Evolutionary conservation across 2,113 vertebrate genomes (phyloP), one percentile per base, ranked within the genome.

Genomic region (Leptosomus discolor): DNA sequence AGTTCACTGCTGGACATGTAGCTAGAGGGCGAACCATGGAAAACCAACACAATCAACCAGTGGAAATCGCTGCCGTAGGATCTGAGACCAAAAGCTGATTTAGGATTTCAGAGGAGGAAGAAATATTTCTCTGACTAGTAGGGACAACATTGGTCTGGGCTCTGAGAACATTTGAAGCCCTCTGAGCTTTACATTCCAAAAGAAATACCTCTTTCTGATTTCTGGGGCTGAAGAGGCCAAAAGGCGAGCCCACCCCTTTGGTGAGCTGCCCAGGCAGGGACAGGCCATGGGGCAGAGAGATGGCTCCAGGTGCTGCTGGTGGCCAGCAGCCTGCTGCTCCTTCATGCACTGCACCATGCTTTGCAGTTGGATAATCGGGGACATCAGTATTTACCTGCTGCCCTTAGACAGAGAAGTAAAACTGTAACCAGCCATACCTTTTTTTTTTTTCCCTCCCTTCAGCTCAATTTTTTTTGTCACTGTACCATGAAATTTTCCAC

Each of bases 231-330:
- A 36, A 29, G 27, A 82, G 37, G 51, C 57, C n/a, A 27, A 57
- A 78, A 48, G 46, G 30, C 1, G 9, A 81, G 19, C 5, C 16
- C 27, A 4, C 50, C 32, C 50, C 57, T 73, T 43, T 1, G 6
- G 27, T 23, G 36, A 74, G 39, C 54, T 64, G 39, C 2, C 13
- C 63, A 15, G 57, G n/a, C 57, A 73, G 48, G 60, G 63, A 30
- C 32, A 19, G 39, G n/a, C 57, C 2, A 1, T 5, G 34, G 56
- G 65, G 41, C 78, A 88, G 20, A 26, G 29, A 46, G 14, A 17
- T 1, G 18, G 26, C 20, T 71, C 37, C 46, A 15, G n/a, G n/a
- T 20, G 3, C 22, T 0, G 0, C 41, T 57, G 45, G 58, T 23
- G n/a, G 57, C 27, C 48, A 50, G 57, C 58, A 90, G 57, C 68